phyloP scores from a whole-genome alignment of 2,888 invertebrate species.

The Drosophila falleni region DNA sequence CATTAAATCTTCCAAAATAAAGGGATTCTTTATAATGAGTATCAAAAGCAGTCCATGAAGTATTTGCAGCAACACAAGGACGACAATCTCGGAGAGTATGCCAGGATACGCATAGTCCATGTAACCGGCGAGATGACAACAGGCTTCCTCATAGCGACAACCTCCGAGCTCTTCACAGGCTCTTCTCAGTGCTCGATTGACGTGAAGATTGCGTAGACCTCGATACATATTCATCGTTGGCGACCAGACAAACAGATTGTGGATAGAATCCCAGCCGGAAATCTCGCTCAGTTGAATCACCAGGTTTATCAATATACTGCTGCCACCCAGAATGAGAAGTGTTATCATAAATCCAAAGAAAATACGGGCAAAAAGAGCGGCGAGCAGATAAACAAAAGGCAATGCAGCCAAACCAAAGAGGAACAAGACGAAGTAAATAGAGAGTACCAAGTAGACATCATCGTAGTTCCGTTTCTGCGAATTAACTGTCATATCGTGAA shows the following conservation, averaged over 20 bases:
- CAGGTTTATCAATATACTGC: slow-evolving; percentile 10
- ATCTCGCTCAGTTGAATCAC: background rate
- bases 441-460: background rate
- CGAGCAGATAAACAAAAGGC: slow-evolving; percentile 20
- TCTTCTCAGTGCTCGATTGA: slow-evolving; percentile 15
- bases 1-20: background rate
- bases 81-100: background rate
- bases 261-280: background rate
- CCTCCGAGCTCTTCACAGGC: slow-evolving; percentile 11
- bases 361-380: background rate
- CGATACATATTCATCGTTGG: slow-evolving; percentile 30
- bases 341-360: slow-evolving; percentile 12
- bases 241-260: slow-evolving; percentile 17
- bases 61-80: background rate
- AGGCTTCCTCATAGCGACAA: background rate
- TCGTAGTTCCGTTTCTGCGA: slow-evolving; percentile 2
- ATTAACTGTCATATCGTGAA: background rate
- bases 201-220: slow-evolving; percentile 19
- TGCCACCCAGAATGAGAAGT: slow-evolving; percentile 9
- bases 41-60: background rate
- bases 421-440: background rate
- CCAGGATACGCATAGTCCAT: slow-evolving; percentile 19
- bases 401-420: slow-evolving; percentile 19
- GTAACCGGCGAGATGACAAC: background rate
- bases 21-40: background rate